phyloP scores from a whole-genome alignment of 2,797 vertebrate species.

The Molossus molossus region DNA sequence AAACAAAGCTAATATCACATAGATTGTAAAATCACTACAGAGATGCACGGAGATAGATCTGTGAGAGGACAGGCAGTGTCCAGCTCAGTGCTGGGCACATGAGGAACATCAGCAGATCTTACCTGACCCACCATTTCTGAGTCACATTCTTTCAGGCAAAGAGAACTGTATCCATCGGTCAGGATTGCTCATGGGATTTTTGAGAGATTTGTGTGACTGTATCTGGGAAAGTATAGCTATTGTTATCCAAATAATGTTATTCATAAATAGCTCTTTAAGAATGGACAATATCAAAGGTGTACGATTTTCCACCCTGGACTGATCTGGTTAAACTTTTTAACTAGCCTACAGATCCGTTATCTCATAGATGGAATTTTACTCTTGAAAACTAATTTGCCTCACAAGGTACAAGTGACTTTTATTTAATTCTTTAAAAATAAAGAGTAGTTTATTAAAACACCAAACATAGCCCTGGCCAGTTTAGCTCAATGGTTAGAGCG shows the following conservation, averaged over 20 bases:
- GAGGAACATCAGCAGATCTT: background rate
- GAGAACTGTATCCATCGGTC: background rate
- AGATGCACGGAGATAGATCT: background rate
- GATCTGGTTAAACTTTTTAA: slow-evolving; percentile 16
- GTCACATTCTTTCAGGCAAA: slow-evolving; percentile 41
- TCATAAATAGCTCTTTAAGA: slow-evolving; percentile 13
- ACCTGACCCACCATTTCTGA: slow-evolving; percentile 1
- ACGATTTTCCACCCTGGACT: background rate
- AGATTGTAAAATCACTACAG: slow-evolving; percentile 10
- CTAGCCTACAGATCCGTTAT: background rate
- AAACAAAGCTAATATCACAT: background rate
- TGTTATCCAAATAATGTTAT: background rate
- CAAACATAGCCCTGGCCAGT: background rate
- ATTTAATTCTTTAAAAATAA: slow-evolving; percentile 62
- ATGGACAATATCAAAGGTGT: slow-evolving; percentile 19
- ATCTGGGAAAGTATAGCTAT: background rate
- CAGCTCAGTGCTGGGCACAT: background rate
- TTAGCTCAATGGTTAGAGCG: too few relatives aligned
- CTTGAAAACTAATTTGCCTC: slow-evolving; percentile 58
- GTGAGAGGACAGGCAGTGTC: background rate
- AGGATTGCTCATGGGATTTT: background rate
- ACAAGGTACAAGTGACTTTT: slow-evolving; percentile 26
- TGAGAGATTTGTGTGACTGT: slow-evolving; percentile 45
- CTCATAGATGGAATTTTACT: background rate
- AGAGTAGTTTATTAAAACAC: slow-evolving; percentile 49